These are phyloP conservation scores for Lineus longissimus DNA, from an alignment of 1,140 invertebrate genomes.

Conservation along the genomic window DNA sequence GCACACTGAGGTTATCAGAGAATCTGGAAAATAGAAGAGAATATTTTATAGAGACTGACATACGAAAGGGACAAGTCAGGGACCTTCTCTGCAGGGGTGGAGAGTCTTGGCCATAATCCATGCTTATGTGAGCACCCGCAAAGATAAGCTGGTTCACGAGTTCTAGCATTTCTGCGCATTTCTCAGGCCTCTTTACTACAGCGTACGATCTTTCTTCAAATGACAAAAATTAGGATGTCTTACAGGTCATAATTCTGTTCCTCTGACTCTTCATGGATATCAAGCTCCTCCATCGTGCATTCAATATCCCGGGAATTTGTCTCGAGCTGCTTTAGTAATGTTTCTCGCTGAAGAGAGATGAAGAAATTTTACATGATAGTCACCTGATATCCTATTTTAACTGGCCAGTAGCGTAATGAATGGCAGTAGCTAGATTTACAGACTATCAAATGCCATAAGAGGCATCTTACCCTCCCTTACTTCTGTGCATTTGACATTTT, in stretches of 20 bases:
- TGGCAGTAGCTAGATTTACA: neutral
- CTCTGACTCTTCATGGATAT: slow-evolving; percentile 73
- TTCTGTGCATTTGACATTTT: no score
- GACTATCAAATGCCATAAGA: no score
- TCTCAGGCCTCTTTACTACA: no score
- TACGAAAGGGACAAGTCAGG: neutral
- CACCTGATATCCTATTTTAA: neutral
- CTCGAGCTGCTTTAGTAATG: slow-evolving; percentile 80
- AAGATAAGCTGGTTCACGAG: no score
- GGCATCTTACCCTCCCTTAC: no score
- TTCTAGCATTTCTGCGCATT: no score
- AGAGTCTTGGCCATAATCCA: no score
- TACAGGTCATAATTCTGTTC: slow-evolving; percentile 84
- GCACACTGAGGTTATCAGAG: slow-evolving; percentile 37
- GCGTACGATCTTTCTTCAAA: neutral
- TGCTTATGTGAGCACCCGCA: no score
- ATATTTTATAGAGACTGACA: neutral
- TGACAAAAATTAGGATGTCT: slow-evolving; percentile 22
- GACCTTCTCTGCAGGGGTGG: no score
- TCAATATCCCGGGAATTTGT: slow-evolving; percentile 80
- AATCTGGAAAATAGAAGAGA: slow-evolving; percentile 30
- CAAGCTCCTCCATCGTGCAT: slow-evolving; percentile 76
- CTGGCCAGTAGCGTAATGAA: neutral
- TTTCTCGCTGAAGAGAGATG: slow-evolving; percentile 62
- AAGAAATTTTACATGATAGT: neutral